Evolutionary conservation across 2,888 invertebrate genomes (phyloP).

Genomic region (Watsonalla cultraria): DNA sequence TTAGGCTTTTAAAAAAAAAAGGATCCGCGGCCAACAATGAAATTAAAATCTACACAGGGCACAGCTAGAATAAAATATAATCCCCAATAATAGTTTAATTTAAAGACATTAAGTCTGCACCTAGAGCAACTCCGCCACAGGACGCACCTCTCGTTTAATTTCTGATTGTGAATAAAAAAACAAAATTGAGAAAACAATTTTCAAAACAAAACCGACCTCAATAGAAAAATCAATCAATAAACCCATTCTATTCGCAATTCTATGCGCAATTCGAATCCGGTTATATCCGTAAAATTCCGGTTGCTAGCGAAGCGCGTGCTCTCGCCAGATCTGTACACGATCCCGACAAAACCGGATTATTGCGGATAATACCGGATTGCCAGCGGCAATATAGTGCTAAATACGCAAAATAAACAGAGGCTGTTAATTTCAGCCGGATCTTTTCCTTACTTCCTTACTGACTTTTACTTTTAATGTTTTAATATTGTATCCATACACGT

Average conservation of each 20-base stretch:
- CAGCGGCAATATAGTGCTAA: conserved; percentile 15
- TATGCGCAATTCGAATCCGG: neutral
- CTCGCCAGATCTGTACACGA: conserved; percentile 6
- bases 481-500: neutral
- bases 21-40: too few relatives aligned
- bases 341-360: conserved; percentile 15
- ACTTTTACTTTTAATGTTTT: neutral
- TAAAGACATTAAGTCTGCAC: too few relatives aligned
- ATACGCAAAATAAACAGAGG: conserved; percentile 13
- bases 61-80: too few relatives aligned
- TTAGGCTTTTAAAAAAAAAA: too few relatives aligned
- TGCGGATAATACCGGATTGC: conserved; percentile 16
- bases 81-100: too few relatives aligned
- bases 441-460: neutral
- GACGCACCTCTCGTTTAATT: too few relatives aligned
- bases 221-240: neutral
- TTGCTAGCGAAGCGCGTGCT: conserved; percentile 3
- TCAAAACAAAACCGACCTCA: neutral
- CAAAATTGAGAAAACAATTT: too few relatives aligned
- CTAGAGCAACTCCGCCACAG: too few relatives aligned
- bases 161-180: too few relatives aligned
- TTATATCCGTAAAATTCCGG: neutral
- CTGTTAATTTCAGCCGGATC: neutral
- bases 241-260: neutral
- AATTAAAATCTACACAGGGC: too few relatives aligned